These are phyloP conservation scores for Haliaeetus albicilla DNA, from an alignment of 2,797 vertebrate genomes.

Conservation along the genomic window DNA sequence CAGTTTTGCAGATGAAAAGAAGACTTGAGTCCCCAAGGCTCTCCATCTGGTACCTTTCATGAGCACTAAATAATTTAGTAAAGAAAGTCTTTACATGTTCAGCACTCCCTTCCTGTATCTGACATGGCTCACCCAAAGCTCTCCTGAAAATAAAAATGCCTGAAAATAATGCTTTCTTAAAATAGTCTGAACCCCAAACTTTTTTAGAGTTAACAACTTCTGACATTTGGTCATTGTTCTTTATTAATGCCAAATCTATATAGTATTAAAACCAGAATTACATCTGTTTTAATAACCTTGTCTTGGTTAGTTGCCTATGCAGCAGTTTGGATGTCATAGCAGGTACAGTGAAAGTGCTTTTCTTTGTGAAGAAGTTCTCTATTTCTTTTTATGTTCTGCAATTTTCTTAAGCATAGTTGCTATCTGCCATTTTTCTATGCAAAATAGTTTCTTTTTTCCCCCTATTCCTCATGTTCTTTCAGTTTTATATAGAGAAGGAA, in stretches of 20 bases:
- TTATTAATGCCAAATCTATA: neutral
- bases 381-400: neutral
- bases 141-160: neutral
- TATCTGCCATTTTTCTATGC: neutral
- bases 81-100: neutral
- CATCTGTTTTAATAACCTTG: neutral
- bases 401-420: neutral
- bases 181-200: neutral
- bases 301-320: neutral
- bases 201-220: neutral
- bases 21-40: neutral
- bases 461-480: neutral
- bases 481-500: conserved; percentile 9
- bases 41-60: conserved; percentile 22
- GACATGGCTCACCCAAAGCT: neutral
- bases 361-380: neutral
- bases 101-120: neutral
- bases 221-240: neutral
- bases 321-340: neutral
- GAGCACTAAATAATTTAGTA: conserved; percentile 32
- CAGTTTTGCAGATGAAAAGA: neutral
- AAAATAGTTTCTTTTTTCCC: neutral
- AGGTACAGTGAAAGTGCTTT: neutral
- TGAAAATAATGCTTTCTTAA: neutral
- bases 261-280: neutral